phyloP scores from a whole-genome alignment of 2,888 invertebrate species.

The Cloeon dipterum region DNA sequence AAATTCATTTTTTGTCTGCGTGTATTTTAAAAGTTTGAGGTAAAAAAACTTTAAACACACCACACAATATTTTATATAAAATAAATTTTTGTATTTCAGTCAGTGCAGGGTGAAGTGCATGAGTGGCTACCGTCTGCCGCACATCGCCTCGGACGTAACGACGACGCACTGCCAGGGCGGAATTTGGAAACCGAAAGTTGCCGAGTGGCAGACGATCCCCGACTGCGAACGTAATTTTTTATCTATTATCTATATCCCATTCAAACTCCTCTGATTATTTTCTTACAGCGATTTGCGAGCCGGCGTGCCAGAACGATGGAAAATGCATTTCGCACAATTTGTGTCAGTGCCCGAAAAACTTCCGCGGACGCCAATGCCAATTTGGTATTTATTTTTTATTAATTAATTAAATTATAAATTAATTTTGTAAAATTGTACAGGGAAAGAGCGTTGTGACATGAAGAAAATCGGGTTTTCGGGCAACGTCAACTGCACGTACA shows the following conservation, averaged over 20 bases:
- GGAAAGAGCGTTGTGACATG: conserved; percentile 30
- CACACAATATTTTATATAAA: too few relatives aligned
- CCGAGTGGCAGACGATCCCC: conserved; percentile 35
- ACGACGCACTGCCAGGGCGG: conserved; percentile 46
- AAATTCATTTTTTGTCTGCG: too few relatives aligned
- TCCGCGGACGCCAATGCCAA: conserved; percentile 47
- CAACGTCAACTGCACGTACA: conserved; percentile 43
- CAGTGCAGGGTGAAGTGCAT: conserved; percentile 40
- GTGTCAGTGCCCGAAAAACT: conserved; percentile 54
- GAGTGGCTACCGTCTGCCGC: conserved; percentile 40
- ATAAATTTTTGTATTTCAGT: too few relatives aligned
- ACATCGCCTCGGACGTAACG: conserved; percentile 39
- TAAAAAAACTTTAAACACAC: too few relatives aligned
- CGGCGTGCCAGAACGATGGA: conserved; percentile 59
- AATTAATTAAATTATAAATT: conserved; percentile 2
- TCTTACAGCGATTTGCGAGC: conserved; percentile 42
- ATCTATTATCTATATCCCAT: not conserved
- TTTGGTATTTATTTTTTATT: conserved; percentile 23
- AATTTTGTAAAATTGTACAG: conserved; percentile 19
- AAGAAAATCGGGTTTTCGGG: conserved; percentile 51
- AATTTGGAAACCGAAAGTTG: conserved; percentile 40
- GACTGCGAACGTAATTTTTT: conserved; percentile 40
- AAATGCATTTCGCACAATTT: conserved; percentile 51
- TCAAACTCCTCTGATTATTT: conserved; percentile 7
- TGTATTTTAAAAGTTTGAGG: too few relatives aligned